Evolutionary conservation across 2,113 vertebrate genomes (phyloP).

Genomic region (Carlito syrichta): DNA sequence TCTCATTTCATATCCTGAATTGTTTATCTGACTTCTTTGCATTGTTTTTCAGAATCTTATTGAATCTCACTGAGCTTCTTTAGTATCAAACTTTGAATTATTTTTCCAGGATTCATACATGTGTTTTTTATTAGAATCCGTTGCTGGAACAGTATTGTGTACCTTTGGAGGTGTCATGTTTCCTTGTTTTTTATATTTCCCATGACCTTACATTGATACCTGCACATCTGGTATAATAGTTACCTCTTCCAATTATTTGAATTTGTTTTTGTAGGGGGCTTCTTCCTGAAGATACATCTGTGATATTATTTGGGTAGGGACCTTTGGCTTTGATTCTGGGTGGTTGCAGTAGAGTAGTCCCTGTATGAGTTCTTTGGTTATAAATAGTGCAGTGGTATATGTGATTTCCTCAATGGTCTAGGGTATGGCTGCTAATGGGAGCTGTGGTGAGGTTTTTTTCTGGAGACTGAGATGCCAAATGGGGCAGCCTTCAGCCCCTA

Average conservation of each 20-base stretch:
- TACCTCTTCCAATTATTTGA: background rate
- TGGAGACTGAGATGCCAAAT: background rate
- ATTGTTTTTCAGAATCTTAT: background rate
- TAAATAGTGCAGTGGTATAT: background rate
- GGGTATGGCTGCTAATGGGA: background rate
- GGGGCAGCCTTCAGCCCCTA: background rate
- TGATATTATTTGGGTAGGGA: background rate
- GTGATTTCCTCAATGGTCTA: background rate
- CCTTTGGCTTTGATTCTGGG: background rate
- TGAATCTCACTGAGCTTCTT: background rate
- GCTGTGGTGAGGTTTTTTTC: background rate
- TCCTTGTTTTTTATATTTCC: background rate
- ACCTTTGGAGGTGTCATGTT: background rate
- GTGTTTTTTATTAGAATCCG: background rate
- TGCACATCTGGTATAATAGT: background rate
- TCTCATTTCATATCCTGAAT: background rate
- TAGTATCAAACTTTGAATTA: background rate
- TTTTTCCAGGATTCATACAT: background rate
- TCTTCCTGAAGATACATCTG: background rate
- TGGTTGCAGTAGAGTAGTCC: background rate
- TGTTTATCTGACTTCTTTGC: background rate
- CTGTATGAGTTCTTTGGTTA: background rate
- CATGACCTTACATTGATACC: background rate
- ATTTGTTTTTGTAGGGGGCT: background rate
- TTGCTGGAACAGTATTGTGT: background rate